Percentiles rank a stretch among this genome's conserved stretches.
Conservation (phyloP, 2,888 invertebrate species). For the Amphimallon solstitiale region DNA sequence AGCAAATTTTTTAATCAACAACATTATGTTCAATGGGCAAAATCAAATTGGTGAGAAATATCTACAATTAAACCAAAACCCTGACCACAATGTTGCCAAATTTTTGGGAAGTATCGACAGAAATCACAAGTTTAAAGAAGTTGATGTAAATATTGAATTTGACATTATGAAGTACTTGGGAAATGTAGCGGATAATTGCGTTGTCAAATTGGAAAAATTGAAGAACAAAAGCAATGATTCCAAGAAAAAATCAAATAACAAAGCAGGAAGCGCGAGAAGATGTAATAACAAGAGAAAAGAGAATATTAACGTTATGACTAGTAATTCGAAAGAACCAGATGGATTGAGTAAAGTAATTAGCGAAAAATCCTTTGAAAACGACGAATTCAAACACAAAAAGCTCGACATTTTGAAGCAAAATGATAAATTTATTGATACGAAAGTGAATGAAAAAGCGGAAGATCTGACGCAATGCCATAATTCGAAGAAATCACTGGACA, state of each 20-base stretch:
- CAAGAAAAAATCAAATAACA: constrained; percentile 15
- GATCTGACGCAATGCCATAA: neutral
- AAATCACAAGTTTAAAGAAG: constrained; percentile 38
- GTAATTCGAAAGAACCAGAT: constrained; percentile 6
- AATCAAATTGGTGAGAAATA: constrained; percentile 14
- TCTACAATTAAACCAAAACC: neutral
- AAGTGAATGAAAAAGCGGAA: neutral
- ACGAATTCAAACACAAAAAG: constrained; percentile 17
- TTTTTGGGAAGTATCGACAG: neutral
- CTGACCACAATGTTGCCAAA: neutral
- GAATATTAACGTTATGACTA: constrained; percentile 29
- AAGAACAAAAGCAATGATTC: constrained; percentile 28
- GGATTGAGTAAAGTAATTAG: constrained; percentile 3
- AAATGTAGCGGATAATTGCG: constrained; percentile 22
- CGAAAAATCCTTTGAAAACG: constrained; percentile 14
- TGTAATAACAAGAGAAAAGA: constrained; percentile 37
- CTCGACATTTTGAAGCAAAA: constrained; percentile 1
- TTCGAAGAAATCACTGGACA: neutral
- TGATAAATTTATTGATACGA: constrained; percentile 14
- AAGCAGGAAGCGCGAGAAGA: constrained; percentile 9
- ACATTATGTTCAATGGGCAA: constrained; percentile 13
- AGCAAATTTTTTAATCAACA: constrained; percentile 15
- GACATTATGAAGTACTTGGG: constrained; percentile 32
- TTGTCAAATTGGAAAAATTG: constrained; percentile 23
- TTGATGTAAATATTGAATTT: constrained; percentile 38